These are phyloP conservation scores for Taeniopygia guttata DNA, from an alignment of 2,797 vertebrate species.

Conservation along the genomic window DNA sequence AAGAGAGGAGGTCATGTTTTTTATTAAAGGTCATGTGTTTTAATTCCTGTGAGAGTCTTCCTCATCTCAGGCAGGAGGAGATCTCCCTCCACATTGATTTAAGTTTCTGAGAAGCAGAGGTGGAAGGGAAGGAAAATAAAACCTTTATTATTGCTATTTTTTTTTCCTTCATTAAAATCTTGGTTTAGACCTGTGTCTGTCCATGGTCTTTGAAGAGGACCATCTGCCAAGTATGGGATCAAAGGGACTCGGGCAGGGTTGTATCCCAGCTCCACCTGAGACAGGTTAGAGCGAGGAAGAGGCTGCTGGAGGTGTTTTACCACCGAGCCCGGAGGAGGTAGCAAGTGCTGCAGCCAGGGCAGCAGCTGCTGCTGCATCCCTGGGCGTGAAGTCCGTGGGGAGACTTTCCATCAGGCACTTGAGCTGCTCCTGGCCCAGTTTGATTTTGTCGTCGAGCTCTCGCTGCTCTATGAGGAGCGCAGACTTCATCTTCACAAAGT, in stretches of 20 bases:
- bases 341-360: slow-evolving; percentile 38
- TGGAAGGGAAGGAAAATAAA: slow-evolving; percentile 32
- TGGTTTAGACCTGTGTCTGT: background rate
- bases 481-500: slow-evolving; percentile 87
- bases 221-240: background rate
- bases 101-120: background rate
- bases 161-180: slow-evolving; percentile 48
- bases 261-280: background rate
- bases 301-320: slow-evolving; percentile 25
- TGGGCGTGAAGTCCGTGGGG: slow-evolving; percentile 70
- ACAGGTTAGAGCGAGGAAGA: slow-evolving; percentile 82
- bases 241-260: slow-evolving; percentile 19
- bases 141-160: slow-evolving; percentile 14
- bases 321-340: slow-evolving; percentile 44
- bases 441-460: slow-evolving; percentile 90
- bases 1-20: slow-evolving; percentile 3
- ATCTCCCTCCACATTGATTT: background rate
- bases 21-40: slow-evolving; percentile 29
- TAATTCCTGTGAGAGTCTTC: background rate
- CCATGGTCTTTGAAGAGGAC: slow-evolving; percentile 7
- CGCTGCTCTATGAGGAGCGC: slow-evolving; percentile 90
- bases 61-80: background rate
- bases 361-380: slow-evolving; percentile 52
- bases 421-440: slow-evolving; percentile 88
- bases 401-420: slow-evolving; percentile 83